phyloP scores from a whole-genome alignment of 2,113 vertebrate species.

The Pagrus major region DNA sequence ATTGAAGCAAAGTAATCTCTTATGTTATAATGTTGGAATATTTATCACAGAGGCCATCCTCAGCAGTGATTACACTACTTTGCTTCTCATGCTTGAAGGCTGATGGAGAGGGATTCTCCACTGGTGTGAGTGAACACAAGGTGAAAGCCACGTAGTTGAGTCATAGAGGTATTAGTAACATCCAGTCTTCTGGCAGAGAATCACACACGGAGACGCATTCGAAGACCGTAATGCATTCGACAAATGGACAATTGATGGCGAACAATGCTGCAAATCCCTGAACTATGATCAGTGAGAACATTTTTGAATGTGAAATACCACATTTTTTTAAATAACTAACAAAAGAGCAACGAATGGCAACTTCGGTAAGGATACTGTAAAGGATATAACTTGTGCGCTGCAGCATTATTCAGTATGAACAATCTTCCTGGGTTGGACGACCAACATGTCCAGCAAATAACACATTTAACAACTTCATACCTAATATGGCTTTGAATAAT shows the following conservation, averaged over 20 bases:
- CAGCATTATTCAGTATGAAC: too few relatives aligned
- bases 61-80: not conserved
- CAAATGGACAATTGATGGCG: not conserved
- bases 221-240: not conserved
- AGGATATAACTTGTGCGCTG: too few relatives aligned
- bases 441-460: too few relatives aligned
- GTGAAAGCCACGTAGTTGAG: constrained; percentile 3
- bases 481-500: too few relatives aligned
- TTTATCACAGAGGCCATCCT: not conserved
- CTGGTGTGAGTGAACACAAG: not conserved
- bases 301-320: not conserved
- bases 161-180: not conserved
- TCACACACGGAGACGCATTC: not conserved
- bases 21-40: not conserved
- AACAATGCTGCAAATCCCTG: not conserved
- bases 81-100: constrained; percentile 24
- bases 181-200: not conserved
- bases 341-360: not conserved
- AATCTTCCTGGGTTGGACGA: too few relatives aligned
- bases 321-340: not conserved
- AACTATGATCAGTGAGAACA: not conserved
- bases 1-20: not conserved
- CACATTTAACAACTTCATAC: not conserved
- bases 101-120: constrained; percentile 26
- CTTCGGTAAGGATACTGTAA: not conserved